Conservation (phyloP, 2,797 vertebrate species). For the Basileuterus tristriatus region DNA sequence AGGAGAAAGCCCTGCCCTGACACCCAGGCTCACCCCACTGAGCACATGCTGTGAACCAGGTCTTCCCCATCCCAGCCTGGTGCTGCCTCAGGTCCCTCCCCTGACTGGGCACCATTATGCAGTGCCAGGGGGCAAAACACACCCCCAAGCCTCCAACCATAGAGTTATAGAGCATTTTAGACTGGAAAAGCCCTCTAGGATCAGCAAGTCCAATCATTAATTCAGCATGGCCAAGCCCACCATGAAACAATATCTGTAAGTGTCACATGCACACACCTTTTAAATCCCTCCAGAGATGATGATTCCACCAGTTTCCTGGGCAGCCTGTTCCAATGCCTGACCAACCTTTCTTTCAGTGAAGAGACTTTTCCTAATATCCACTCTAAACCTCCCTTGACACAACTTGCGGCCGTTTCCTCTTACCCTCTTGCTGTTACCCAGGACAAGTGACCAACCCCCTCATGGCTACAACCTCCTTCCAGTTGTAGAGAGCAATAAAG, state of each 20-base stretch:
- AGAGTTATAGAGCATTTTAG: background rate
- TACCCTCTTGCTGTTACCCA: background rate
- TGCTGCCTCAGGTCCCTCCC: background rate
- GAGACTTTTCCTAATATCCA: background rate
- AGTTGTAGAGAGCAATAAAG: background rate
- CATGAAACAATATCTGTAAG: background rate
- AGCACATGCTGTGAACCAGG: too few relatives aligned
- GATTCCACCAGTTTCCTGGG: background rate
- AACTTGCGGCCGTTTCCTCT: background rate
- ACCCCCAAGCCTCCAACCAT: background rate
- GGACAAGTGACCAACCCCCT: background rate
- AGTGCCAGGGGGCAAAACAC: background rate
- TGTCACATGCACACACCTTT: background rate
- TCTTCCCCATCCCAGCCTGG: background rate
- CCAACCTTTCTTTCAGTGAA: background rate
- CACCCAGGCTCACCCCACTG: background rate
- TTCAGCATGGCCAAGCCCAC: background rate
- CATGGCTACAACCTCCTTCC: background rate
- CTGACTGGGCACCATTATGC: accelerated
- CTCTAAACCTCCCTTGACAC: background rate
- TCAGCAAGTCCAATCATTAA: background rate
- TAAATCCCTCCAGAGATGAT: background rate
- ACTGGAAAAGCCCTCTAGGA: background rate
- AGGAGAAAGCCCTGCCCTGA: background rate
- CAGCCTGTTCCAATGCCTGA: background rate